Base-by-base conservation (phyloP, 2,888 invertebrate genomes). In the Ophraella communa region DNA sequence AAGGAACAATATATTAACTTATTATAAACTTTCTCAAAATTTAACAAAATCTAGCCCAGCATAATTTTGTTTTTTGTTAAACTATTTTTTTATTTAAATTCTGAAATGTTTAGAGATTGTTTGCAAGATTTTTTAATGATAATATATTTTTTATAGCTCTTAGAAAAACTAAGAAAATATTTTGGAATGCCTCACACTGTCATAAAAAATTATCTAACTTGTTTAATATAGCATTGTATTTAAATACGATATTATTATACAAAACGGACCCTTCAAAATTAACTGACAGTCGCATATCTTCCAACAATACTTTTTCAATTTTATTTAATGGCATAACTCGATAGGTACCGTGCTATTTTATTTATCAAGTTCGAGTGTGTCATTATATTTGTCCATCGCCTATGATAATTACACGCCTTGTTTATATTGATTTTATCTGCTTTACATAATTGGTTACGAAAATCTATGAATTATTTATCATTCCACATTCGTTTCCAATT, bases 391-490 rank as follows among this genome's bases (percentile, higher is more conserved):
- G 60, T 63, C 63, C 61, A 57, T 54, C 61, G 61, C 52, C 56
- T 62, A 65, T 65, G 59, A 57, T 68, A 65, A 65, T 66, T 62
- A 61, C 52, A 61, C 53, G 56, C 57, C 62, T 64, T 66, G 66
- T 69, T 68, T 60, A 62, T 71, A 68, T 67, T 66, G 69, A 68
- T 71, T 68, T 69, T 66, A 71, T 71, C 62, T 64, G 53, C 62
- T 68, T 66, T 66, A 67, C 62, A 71, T 67, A 68, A 68, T 65
- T 64, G 68, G 65, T 71, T 66, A 69, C 64, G 68, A 68, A 71
- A 70, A 57, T 63, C 45, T 60, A 64, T 71, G 67, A 67, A 71
- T 71, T 62, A 71, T 71, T 71, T 64, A 71, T 69, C 53, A 65
- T 63, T 63, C 56, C 62, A 60, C 53, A 64, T 69, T 66, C 61